These are phyloP conservation scores for Lagria hirta DNA, from an alignment of 2,888 invertebrate genomes.

Conservation along the genomic window DNA sequence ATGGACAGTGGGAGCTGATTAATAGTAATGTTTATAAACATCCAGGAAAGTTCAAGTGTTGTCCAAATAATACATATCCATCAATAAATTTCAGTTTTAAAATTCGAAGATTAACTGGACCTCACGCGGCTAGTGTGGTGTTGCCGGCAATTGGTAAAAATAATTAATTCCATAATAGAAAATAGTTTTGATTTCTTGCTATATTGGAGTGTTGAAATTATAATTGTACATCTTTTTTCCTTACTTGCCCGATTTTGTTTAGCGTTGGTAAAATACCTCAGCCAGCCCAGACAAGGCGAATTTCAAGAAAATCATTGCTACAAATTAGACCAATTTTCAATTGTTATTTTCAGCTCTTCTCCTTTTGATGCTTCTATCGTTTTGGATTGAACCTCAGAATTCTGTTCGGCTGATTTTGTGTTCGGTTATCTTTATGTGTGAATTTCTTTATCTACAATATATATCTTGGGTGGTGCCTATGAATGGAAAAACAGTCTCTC, in stretches of 20 bases:
- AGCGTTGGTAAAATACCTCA: no score
- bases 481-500: constrained; percentile 62
- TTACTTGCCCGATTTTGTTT: no score
- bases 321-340: no score
- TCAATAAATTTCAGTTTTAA: constrained; percentile 60
- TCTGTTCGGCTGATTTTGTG: constrained; percentile 60
- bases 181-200: no score
- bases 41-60: constrained; percentile 57
- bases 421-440: constrained; percentile 63
- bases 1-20: constrained; percentile 63
- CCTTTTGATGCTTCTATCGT: constrained; percentile 59
- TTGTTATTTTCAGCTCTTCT: constrained; percentile 40
- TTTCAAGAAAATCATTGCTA: no score
- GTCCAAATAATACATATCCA: constrained; percentile 63
- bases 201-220: no score
- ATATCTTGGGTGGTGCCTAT: constrained; percentile 63
- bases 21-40: constrained; percentile 53
- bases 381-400: constrained; percentile 61
- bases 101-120: constrained; percentile 61
- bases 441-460: constrained; percentile 62
- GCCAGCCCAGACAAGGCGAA: no score
- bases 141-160: constrained; percentile 59
- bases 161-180: no score
- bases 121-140: constrained; percentile 60
- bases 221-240: no score